Evolutionary conservation across 2,113 vertebrate genomes (phyloP).

Genomic region (Brachyistius frenatus): DNA sequence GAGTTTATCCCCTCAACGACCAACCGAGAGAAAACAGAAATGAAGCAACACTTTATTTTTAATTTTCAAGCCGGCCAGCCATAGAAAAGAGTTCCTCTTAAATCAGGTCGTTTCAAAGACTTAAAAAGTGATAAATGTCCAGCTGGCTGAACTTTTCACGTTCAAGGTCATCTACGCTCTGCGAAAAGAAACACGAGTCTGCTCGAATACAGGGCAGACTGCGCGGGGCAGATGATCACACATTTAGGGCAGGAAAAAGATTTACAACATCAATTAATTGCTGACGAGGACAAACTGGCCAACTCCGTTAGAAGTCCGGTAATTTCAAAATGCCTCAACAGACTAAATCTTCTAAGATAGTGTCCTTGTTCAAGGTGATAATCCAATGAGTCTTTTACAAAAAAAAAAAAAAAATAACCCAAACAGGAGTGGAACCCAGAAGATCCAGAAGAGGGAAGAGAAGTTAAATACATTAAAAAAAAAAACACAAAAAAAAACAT

Average conservation of each 20-base stretch:
- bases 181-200: slow-evolving; percentile 25
- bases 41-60: slow-evolving; percentile 43
- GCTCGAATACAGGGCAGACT: slow-evolving; percentile 49
- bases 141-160: slow-evolving; percentile 21
- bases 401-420: not conserved
- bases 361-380: slow-evolving; percentile 67
- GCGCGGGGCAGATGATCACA: slow-evolving; percentile 29
- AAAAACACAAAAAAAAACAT: slow-evolving; percentile 39
- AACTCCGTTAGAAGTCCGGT: slow-evolving; percentile 30
- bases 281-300: slow-evolving; percentile 37
- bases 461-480: slow-evolving; percentile 67
- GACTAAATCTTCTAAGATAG: slow-evolving; percentile 66
- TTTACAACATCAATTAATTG: slow-evolving; percentile 53
- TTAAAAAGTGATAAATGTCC: slow-evolving; percentile 67
- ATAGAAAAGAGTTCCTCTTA: slow-evolving; percentile 68
- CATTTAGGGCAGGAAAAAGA: not conserved
- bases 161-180: slow-evolving; percentile 36
- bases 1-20: slow-evolving; percentile 58
- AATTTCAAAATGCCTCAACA: slow-evolving; percentile 60
- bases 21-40: slow-evolving; percentile 68
- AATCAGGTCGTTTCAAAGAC: slow-evolving; percentile 60
- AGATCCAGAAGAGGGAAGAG: slow-evolving; percentile 47
- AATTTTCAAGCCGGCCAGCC: slow-evolving; percentile 56
- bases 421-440: slow-evolving; percentile 53
- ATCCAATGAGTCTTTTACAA: slow-evolving; percentile 62